Base-by-base conservation (phyloP, 2,797 vertebrate species). In the Gymnoscopelus microlampas region DNA sequence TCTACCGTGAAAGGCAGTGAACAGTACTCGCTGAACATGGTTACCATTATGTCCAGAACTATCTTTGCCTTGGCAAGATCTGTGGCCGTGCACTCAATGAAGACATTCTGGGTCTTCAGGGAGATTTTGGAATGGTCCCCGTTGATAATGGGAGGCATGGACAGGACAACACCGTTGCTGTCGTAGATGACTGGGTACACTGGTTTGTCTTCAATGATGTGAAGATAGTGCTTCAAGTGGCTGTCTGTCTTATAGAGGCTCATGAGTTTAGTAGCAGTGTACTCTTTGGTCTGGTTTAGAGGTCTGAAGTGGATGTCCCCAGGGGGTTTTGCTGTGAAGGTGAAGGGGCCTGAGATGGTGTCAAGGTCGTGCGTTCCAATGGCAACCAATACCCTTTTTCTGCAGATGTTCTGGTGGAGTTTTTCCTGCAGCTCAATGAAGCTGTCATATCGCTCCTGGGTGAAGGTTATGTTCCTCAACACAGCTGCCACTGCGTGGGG, bases 371-470 rank as follows among this genome's bases (percentile, higher is more conserved):
- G 98, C 35, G 97, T 97, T 70, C 98, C 98, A 61, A 99, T 99
- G 29, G 98, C 98, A 76, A 99, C 98, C 83, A 99, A 87, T 0
- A 95, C 92, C 90, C 98, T 95, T 84, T 93, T 98, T 85, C 98
- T 99, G 82, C 98, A 99, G 73, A 99, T 92, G 69, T 99, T 99
- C 86, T 99, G 98, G 86, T 99, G 98, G 5, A 99, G 94, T 71
- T 99, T 99, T 65, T 99, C 98, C 68, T 99, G 98, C 79, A 99
- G 95, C 80, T 99, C 98, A 19, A 99, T 98, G 92, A 99, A 98
- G 81, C 97, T 99, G 70, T 98, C 95, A 0, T 98, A 99, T 2
- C 96, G 92, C 10, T 97, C 95, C 85, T 94, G 93, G 5, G 94
- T 96, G 74, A 99, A 97, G 56, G 92, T 95, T 76, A 99, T 94